These are phyloP conservation scores for Sebastes minor DNA, from an alignment of 2,797 vertebrate genomes.

Conservation along the genomic window DNA sequence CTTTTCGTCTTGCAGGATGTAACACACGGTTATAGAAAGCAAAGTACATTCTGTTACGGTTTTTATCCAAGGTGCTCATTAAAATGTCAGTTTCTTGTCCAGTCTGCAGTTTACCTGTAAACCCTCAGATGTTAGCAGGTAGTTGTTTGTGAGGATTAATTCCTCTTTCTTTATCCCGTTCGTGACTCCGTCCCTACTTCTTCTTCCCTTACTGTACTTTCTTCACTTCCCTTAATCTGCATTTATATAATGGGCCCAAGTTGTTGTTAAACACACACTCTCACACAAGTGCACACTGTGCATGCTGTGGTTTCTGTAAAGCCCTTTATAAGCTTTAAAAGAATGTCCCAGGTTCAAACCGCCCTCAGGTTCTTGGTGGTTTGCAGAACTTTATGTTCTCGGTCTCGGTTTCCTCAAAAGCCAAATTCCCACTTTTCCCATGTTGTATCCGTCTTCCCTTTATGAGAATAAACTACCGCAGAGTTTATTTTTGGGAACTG, in stretches of 20 bases:
- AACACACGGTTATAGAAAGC: neutral
- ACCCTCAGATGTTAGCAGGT: constrained; percentile 35
- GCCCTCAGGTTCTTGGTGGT: constrained; percentile 53
- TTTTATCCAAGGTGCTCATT: constrained; percentile 49
- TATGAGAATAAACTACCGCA: neutral
- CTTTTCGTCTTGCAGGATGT: neutral
- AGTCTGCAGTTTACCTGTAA: constrained; percentile 10
- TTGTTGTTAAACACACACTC: constrained; percentile 37
- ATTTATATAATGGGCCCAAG: constrained; percentile 57
- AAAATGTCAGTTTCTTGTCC: constrained; percentile 37
- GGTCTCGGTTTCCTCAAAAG: constrained; percentile 44
- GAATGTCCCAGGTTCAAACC: constrained; percentile 63
- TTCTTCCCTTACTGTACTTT: constrained; percentile 12
- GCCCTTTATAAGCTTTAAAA: constrained; percentile 67
- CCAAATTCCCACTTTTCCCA: constrained; percentile 40
- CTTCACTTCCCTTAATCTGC: constrained; percentile 52
- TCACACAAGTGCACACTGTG: constrained; percentile 32
- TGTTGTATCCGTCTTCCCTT: constrained; percentile 3
- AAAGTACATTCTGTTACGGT: constrained; percentile 15
- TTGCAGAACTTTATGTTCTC: constrained; percentile 36
- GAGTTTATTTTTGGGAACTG: constrained; percentile 18
- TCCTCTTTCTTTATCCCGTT: constrained; percentile 25
- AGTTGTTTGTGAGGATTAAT: constrained; percentile 42
- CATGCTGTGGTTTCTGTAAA: constrained; percentile 70
- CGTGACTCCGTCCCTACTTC: neutral